phyloP scores from a whole-genome alignment of 1,140 invertebrate species.

The Brachionus rotundiformis region DNA sequence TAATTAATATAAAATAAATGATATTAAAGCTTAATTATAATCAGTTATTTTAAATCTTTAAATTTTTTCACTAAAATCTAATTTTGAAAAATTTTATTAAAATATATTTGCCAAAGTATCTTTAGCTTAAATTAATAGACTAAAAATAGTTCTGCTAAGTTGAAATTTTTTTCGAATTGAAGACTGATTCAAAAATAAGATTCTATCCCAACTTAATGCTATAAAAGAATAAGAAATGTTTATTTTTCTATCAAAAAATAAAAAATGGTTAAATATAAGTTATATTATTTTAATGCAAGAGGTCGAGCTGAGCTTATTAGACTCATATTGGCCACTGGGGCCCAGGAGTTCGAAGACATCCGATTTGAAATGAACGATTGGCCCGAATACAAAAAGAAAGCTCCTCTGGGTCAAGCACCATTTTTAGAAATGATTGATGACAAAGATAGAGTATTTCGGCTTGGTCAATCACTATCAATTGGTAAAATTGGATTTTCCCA shows the following conservation, averaged over 20 bases:
- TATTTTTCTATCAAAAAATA: background rate
- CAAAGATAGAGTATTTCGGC: background rate
- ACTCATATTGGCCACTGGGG: conserved; percentile 53
- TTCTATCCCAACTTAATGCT: background rate
- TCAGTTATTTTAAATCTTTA: too few relatives aligned
- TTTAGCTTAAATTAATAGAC: background rate
- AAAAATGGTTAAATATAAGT: conserved; percentile 28
- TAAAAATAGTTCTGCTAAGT: background rate
- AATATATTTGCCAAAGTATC: background rate
- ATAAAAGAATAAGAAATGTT: background rate
- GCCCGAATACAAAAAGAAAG: conserved; percentile 54
- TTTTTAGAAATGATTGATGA: conserved; percentile 41
- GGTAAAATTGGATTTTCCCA: background rate
- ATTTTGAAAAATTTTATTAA: too few relatives aligned
- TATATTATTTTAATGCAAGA: conserved; percentile 54
- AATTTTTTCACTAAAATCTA: too few relatives aligned
- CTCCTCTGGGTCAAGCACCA: conserved; percentile 53
- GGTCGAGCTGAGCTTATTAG: conserved; percentile 54
- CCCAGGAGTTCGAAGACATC: conserved; percentile 53
- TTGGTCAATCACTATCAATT: conserved; percentile 36
- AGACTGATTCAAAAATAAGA: background rate
- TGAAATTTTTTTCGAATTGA: background rate
- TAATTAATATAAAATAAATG: too few relatives aligned
- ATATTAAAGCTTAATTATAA: too few relatives aligned
- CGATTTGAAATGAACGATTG: conserved; percentile 53